These are phyloP conservation scores for Caenorhabditis imperialis DNA, from an alignment of 2,888 invertebrate species.

Conservation along the genomic window DNA sequence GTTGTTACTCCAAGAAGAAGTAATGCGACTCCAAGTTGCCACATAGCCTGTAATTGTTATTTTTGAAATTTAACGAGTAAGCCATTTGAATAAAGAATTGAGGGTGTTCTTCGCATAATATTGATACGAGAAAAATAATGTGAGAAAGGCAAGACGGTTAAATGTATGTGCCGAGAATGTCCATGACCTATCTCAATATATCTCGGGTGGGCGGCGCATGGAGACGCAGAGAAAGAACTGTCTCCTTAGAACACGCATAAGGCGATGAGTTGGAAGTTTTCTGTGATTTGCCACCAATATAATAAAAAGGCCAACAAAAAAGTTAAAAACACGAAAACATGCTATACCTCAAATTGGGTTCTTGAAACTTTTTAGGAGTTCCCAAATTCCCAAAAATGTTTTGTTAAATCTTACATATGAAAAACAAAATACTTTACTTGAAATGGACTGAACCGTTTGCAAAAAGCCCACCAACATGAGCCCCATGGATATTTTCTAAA, in stretches of 20 bases:
- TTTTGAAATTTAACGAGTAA: too few relatives aligned
- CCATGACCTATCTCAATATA: constrained; percentile 42
- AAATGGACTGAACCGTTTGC: too few relatives aligned
- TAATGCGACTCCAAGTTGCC: constrained; percentile 28
- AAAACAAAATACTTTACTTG: too few relatives aligned
- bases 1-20: constrained; percentile 12
- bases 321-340: neutral
- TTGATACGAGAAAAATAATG: neutral
- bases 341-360: neutral
- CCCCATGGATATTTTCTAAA: too few relatives aligned
- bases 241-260: constrained; percentile 15
- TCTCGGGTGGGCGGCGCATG: constrained; percentile 18
- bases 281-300: neutral
- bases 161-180: constrained; percentile 13
- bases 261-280: constrained; percentile 38
- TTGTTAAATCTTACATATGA: too few relatives aligned
- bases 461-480: too few relatives aligned
- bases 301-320: too few relatives aligned
- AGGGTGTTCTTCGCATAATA: too few relatives aligned
- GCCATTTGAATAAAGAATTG: too few relatives aligned
- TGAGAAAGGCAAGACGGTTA: neutral
- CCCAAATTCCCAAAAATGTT: neutral
- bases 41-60: constrained; percentile 29
- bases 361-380: too few relatives aligned
- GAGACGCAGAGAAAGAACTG: constrained; percentile 22